Base-by-base conservation (phyloP, 2,888 invertebrate species). In the Apotomis capreana region DNA sequence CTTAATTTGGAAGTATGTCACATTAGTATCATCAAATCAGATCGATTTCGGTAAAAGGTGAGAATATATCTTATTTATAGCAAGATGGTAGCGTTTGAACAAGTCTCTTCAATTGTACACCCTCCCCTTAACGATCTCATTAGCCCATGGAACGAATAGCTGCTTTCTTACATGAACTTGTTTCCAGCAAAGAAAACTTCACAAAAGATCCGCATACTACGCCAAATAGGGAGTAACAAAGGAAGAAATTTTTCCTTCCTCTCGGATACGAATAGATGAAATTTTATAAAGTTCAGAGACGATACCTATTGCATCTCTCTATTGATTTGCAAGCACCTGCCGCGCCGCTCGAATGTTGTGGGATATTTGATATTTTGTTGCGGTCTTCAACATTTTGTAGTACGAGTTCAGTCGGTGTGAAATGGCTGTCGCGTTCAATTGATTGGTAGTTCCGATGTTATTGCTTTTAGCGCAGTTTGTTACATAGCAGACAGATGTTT, bases 101-200 rank as follows among this genome's bases (percentile, higher is more conserved):
- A 79, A 78, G 81, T 81, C 78, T 80, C 80, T 75, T 80, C 79
- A 79, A 79, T 82, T 84, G 78, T 78, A 78, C 67, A 70, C 64
- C 70, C 51, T 80, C 79, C 77, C 82, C 79, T 83, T 83, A 81
- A 82, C 81, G 74, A 80, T 77, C 81, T 84, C 84, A 84, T 83
- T 84, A 83, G 77, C 75, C 74, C 71, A 63, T 73, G 75, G 77
- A 74, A 80, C 76, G 79, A 80, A 81, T 65, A 64, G 64, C 69
- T 69, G 74, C 62, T 75, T 79, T 76, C 77, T 74, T 75, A 75
- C 73, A 69, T 77, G 72, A 76, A 75, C 74, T 73, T 78, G 76
- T 76, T 72, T 74, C 64, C 61, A 68, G 71, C 59, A 65, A 71
- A 71, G 74, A 71, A 74, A 76, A 75, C 68, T 63, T 75, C 74